Base-by-base conservation (phyloP, 2,113 vertebrate species). In the Gallinago jamesoni region DNA sequence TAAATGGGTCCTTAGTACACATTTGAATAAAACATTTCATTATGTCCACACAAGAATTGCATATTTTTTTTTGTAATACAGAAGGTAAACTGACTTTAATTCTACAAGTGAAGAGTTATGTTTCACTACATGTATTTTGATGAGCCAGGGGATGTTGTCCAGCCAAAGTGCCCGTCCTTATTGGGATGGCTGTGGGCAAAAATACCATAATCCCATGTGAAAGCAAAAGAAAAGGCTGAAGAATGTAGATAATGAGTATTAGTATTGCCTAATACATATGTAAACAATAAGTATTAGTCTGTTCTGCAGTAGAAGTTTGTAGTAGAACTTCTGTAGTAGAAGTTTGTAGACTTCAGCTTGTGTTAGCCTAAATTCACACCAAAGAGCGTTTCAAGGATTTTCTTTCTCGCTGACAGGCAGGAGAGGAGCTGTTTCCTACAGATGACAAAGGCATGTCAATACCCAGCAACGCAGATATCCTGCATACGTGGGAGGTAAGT, bases 401-500 rank as follows among this genome's bases (percentile, higher is more conserved):
- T 90, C 14, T 63, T 28, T 92, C 6, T 78, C 6, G 1, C 60
- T 50, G 35, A 1, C 96, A 99, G 99, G 81, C 98, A 47, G 99
- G 99, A 24, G 56, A 92, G 10, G 98, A 98, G 0, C 50, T 97
- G 12, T 98, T 99, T 73, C 99, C 99, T 2, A 0, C 97, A 74
- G 99, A 99, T 95, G 97, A 97, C 13, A 92, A 98, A 25, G 99
- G 98, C 64, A 83, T 97, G 13, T 50, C 91, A 1, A 97, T 99
- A 64, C 68, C 72, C 56, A 98, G 98, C 76, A 74, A 97, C 45
- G 98, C 98, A 1, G 56, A 89, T 53, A 98, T 99, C 95, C 41
- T 98, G 24, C 96, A 99, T 10, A 99, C 99, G 0, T 99, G 99
- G 99, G 98, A 98, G 98, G 99, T 99, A 88, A 95, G 98, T 39